Evolutionary conservation across 1,140 invertebrate species (phyloP).

Genomic region (Anastrepha obliqua): DNA sequence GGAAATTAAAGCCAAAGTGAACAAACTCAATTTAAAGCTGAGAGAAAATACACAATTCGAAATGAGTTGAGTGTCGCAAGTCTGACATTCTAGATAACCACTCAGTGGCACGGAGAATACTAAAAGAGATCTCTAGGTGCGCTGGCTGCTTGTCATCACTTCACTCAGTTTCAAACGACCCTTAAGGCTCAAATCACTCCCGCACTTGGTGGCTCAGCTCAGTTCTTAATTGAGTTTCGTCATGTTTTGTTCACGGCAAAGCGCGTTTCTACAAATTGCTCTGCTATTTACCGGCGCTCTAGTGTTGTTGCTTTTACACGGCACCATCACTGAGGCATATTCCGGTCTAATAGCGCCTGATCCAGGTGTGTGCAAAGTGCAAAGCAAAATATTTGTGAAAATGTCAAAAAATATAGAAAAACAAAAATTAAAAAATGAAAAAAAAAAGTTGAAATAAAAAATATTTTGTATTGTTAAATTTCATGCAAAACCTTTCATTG

Average conservation of each 20-base stretch:
- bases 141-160: no score
- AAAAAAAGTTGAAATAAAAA: not conserved
- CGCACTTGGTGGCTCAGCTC: not conserved
- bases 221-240: constrained; percentile 20
- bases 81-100: no score
- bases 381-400: not conserved
- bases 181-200: not conserved
- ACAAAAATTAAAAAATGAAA: not conserved
- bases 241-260: constrained; percentile 34
- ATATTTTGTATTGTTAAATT: not conserved
- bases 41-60: not conserved
- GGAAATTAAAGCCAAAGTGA: not conserved
- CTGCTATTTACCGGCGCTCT: not conserved
- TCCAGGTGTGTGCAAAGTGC: constrained; percentile 28
- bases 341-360: constrained; percentile 40
- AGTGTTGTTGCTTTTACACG: constrained; percentile 11
- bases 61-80: not conserved
- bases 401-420: not conserved
- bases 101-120: no score
- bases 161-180: not conserved
- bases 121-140: no score
- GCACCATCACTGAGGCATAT: not conserved
- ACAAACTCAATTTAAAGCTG: not conserved
- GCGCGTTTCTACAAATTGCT: not conserved
- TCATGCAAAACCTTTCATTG: not conserved